Conservation (phyloP, 2,113 vertebrate genomes). For the Okapia johnstoni region DNA sequence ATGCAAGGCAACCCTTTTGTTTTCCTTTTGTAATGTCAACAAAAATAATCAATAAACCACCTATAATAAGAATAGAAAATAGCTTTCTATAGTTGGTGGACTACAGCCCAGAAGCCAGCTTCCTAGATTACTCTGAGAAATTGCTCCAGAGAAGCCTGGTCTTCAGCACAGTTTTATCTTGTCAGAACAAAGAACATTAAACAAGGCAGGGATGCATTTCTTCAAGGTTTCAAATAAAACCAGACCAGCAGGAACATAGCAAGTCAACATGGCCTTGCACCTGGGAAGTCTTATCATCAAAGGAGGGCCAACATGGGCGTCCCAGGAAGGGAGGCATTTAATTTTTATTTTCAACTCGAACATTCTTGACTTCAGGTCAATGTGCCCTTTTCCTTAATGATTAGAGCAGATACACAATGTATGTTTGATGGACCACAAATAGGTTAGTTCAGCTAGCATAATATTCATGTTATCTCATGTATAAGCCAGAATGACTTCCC, state of each 20-base stretch:
- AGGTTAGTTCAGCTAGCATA: not conserved
- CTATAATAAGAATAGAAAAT: not conserved
- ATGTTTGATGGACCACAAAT: not conserved
- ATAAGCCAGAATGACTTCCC: not conserved
- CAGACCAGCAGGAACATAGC: not conserved
- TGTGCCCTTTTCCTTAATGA: not conserved
- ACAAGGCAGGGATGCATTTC: not conserved
- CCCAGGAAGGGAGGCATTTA: not conserved
- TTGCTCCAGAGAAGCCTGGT: not conserved
- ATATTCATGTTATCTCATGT: not conserved
- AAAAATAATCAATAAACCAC: not conserved
- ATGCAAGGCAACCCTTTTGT: not conserved
- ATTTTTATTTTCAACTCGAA: not conserved
- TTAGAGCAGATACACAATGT: not conserved
- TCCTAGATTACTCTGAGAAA: not conserved
- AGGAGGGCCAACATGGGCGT: not conserved
- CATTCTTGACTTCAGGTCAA: not conserved
- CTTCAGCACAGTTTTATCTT: not conserved
- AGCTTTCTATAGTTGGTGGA: not conserved
- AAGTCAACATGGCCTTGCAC: not conserved
- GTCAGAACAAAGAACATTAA: not conserved
- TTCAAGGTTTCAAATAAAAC: not conserved
- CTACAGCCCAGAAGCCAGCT: not conserved
- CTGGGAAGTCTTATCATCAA: not conserved
- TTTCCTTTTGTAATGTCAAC: not conserved